phyloP scores from a whole-genome alignment of 2,113 vertebrate species.

The Neogale vison region DNA sequence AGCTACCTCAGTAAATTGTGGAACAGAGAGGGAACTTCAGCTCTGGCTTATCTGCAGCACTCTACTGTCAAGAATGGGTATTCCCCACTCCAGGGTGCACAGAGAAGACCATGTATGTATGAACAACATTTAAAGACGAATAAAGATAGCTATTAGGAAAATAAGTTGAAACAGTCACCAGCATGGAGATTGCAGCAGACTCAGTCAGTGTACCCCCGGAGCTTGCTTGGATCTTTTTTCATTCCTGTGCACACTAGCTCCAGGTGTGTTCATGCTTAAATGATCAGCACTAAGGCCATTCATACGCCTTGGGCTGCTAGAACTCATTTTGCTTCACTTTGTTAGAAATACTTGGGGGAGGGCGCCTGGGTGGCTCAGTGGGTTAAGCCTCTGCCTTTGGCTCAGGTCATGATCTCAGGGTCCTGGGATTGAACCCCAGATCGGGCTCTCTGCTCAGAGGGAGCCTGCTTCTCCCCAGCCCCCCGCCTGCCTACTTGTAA shows the following conservation, averaged over 20 bases:
- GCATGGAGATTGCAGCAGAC: background rate
- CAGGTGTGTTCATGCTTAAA: background rate
- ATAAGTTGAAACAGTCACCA: background rate
- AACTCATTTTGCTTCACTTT: background rate
- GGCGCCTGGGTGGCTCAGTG: no score
- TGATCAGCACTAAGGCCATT: background rate
- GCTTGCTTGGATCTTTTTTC: background rate
- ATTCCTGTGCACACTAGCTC: background rate
- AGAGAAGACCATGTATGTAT: background rate
- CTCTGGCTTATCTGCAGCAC: background rate
- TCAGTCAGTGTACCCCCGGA: accelerated
- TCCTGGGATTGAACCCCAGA: no score
- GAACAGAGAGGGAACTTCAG: background rate
- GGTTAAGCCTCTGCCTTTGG: no score
- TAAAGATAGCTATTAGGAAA: background rate
- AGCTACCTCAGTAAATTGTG: background rate
- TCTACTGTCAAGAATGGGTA: background rate
- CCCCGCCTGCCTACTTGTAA: no score
- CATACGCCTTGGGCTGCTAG: background rate
- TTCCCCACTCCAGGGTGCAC: background rate
- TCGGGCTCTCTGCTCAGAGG: no score
- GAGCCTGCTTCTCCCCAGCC: no score
- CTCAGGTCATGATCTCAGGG: no score
- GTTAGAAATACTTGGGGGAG: background rate
- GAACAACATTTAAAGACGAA: background rate